Base-by-base conservation (phyloP, 2,888 invertebrate genomes). In the Xylocampa areola region DNA sequence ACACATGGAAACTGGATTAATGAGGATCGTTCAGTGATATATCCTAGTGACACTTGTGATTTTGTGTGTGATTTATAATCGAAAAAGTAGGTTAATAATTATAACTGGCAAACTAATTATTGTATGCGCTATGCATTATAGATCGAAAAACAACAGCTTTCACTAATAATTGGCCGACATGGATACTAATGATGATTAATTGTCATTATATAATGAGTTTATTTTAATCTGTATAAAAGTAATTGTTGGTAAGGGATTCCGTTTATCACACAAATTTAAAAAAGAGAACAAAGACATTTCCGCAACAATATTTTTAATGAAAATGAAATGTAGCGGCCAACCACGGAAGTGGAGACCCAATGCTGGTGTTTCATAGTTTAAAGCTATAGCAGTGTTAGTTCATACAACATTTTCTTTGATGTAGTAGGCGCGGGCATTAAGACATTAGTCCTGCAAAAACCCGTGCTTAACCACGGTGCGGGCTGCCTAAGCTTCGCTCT, bases 1-100 rank as follows among this genome's bases (percentile, higher is more conserved):
- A 73, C 75, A 65, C 66, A 65, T 66, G 68, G 52, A 71, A 68
- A 77, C 66, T 65, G 73, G 63, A 70, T 71, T 73, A 60, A 68
- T 68, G 73, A 73, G 81, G 79, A 82, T 79, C 69, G 66, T 76
- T 73, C 63, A 76, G 80, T 82, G 82, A 76, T 62, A 59, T 59
- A 64, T 70, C 60, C 45, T 36, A 59, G 67, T 67, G 68, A 73
- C 73, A 73, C 44, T 54, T 63, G 80, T 82, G 77, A 69, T 77
- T 63, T 64, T 72, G 68, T 75, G 68, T 71, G 60, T 72, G 62
- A 51, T 58, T 69, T 49, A 37, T 33, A 49, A 11, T 49, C 36
- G 13, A 41, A 4, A 62, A 29, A 60, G 63, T 73, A 69, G 44
- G 68, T 61, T 54, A 47, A 40, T 32, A 36, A 58, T 40, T 55